Evolutionary conservation across 2,113 vertebrate genomes (phyloP), one percentile per base, ranked within the genome.

Genomic region (Hucho hucho): DNA sequence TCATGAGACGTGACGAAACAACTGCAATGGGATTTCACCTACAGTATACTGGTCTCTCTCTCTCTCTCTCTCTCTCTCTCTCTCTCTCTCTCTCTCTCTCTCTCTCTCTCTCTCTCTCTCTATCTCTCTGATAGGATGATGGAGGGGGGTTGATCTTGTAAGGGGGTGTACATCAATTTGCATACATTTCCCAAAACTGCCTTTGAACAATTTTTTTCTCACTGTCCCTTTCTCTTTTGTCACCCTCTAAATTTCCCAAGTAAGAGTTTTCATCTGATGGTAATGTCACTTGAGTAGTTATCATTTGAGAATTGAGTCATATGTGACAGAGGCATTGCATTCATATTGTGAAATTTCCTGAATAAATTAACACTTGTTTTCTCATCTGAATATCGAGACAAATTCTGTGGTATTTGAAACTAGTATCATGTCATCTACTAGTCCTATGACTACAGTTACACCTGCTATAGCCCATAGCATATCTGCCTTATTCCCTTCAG

Each of bases 331-430:
- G 76, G 75, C 83, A 61, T 46, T 49, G 14, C 61, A 53, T 32
- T 86, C 83, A 77, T 86, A 84, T 81, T 79, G 79, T 79, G 83
- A 90, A 90, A 87, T 84, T 87, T 87, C 89, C 89, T 82, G 88
- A 86, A 90, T 90, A 89, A 86, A 87, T 89, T 88, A 88, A 59
- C 24, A 75, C 49, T 53, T 53, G 81, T 84, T 85, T 84, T 88
- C 86, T 84, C 88, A 37, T 81, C 88, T 75, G 84, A 79, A 85
- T 78, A 76, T 89, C 84, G 79, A 72, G 65, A 83, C 77, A 87
- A 56, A 63, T 82, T 85, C 9, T 83, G 80, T 83, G 89, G 79
- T 87, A 76, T 85, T 77, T 75, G 79, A 83, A 83, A 87, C 80
- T 86, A 79, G 83, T 82, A 65, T 79, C 84, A 53, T 53, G 49